Conservation (phyloP, 2,888 invertebrate genomes). For the Lapara coniferarum region DNA sequence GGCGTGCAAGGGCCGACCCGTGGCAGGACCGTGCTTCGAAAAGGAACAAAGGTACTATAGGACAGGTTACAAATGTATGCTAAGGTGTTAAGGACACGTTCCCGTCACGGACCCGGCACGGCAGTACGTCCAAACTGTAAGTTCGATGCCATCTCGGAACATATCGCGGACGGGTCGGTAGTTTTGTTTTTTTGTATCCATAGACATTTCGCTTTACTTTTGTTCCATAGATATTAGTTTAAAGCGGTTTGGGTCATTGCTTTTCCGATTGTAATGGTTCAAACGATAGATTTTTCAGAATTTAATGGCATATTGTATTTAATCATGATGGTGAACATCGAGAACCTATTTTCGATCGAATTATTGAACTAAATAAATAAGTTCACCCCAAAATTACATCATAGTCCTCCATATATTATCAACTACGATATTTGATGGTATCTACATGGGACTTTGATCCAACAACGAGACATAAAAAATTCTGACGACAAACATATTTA, state of each 20-base stretch:
- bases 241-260: constrained; percentile 17
- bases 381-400: too few species aligned
- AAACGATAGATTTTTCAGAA: background rate
- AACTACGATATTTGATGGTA: too few species aligned
- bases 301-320: background rate
- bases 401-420: too few species aligned
- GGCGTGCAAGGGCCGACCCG: too few species aligned
- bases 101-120: too few species aligned
- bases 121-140: background rate
- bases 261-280: constrained; percentile 17
- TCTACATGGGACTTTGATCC: too few species aligned
- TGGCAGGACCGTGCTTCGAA: too few species aligned
- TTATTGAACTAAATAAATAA: too few species aligned
- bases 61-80: too few species aligned
- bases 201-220: constrained; percentile 68
- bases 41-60: too few species aligned
- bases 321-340: background rate
- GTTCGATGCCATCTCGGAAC: constrained; percentile 40
- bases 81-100: too few species aligned
- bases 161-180: constrained; percentile 57
- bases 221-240: constrained; percentile 59
- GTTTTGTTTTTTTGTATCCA: constrained; percentile 30
- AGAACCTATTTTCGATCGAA: background rate
- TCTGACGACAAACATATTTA: too few species aligned
- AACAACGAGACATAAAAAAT: background rate